Base-by-base conservation (phyloP, 2,797 vertebrate species). In the Mus minutoides region DNA sequence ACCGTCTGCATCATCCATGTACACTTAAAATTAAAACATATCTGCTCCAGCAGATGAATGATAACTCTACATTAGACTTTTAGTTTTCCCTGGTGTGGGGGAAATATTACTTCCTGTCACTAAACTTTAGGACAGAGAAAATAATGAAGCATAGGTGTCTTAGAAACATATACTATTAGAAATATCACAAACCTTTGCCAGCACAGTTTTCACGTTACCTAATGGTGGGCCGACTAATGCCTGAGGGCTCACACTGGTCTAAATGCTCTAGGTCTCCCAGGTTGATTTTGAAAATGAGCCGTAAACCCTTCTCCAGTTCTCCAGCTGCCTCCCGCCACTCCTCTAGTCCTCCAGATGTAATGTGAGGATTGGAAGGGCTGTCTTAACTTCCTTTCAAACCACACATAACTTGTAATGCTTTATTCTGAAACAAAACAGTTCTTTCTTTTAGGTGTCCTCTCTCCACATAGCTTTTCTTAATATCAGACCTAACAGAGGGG, bases 151-250 rank as follows among this genome's bases (percentile, higher is more conserved):
- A 52, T 79, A 79, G 75, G 26, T 90, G 26, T 96, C 95, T 94
- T 95, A 88, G 93, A 92, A 97, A 80, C 93, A 83, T 94, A 24
- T 92, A 40, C 22, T 85, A 88, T 90, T 94, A 91, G 92, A 95
- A 97, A 94, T 96, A 96, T 76, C 96, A 67, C 92, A 95, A 77
- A 78, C 91, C 91, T 94, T 95, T 82, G 80, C 83, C 46, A 83
- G 73, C 84, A 94, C 92, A 91, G 76, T 96, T 97, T 97, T 94
- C 71, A 94, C 89, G 91, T 94, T 97, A 67, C 92, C 60, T 96
- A 96, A 94, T 94, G 92, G 96, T 92, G 90, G 95, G 90, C 95
- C 96, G 91, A 90, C 96, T 91, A 62, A 95, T 92, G 90, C 96
- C 96, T 37, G 43, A 90, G 96, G 94, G 91, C 40, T 58, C 93